Conservation (phyloP, 2,888 invertebrate species). For the Hypselothyrea guttata region DNA sequence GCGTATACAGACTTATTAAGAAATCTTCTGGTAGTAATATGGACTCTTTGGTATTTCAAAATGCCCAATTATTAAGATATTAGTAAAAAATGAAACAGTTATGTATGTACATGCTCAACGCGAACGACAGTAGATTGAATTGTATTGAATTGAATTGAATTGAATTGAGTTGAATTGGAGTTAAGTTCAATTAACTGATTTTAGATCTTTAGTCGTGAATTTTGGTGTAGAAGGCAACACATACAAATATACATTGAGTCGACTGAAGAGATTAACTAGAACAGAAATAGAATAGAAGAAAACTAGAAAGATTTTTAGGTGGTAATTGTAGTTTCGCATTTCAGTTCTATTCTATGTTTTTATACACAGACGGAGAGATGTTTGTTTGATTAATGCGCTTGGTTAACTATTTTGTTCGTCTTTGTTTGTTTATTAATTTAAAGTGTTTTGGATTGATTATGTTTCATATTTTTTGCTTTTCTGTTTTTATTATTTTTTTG, state of each 20-base stretch:
- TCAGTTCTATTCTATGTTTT: slow-evolving; percentile 41
- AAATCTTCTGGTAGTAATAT: slow-evolving; percentile 82
- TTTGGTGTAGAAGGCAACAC: slow-evolving; percentile 44
- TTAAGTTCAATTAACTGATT: slow-evolving; percentile 1
- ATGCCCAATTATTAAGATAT: slow-evolving; percentile 69
- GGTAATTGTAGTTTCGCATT: slow-evolving; percentile 56
- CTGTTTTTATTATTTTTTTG: slow-evolving; percentile 7
- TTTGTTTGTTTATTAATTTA: slow-evolving; percentile 44
- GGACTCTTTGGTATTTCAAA: slow-evolving; percentile 82
- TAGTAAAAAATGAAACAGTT: slow-evolving; percentile 41
- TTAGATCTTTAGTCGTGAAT: neutral
- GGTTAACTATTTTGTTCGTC: slow-evolving; percentile 30
- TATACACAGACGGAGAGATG: slow-evolving; percentile 35
- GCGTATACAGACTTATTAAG: slow-evolving; percentile 80
- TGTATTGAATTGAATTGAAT: slow-evolving; percentile 17
- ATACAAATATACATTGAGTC: slow-evolving; percentile 50
- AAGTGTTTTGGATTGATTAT: slow-evolving; percentile 45
- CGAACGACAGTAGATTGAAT: slow-evolving; percentile 40
- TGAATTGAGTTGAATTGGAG: slow-evolving; percentile 15
- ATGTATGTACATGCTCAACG: slow-evolving; percentile 46
- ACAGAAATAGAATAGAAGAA: slow-evolving; percentile 40
- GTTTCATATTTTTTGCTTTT: slow-evolving; percentile 25
- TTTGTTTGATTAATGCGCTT: slow-evolving; percentile 39
- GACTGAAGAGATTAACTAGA: slow-evolving; percentile 42
- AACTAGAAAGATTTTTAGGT: slow-evolving; percentile 45